Conservation (phyloP, 1,140 invertebrate genomes). For the Paracyclopina nana region DNA sequence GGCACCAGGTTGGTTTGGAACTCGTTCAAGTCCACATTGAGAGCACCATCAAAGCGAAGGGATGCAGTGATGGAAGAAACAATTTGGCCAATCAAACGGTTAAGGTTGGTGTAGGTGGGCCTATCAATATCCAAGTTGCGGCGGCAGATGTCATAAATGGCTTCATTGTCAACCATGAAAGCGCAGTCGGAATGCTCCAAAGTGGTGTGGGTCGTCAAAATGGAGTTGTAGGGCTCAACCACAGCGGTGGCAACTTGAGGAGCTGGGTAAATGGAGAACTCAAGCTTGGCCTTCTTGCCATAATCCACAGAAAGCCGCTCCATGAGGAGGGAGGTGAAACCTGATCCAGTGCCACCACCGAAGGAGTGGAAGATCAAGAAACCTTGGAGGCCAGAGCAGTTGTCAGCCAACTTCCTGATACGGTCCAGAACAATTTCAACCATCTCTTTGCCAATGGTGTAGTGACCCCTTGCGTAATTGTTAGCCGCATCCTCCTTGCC, state of each 20-base stretch:
- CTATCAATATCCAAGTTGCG: constrained; percentile 67
- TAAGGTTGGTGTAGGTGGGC: constrained; percentile 56
- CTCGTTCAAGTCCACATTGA: constrained; percentile 71
- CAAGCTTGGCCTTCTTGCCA: constrained; percentile 47
- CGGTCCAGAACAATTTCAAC: constrained; percentile 56
- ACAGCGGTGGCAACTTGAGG: constrained; percentile 43
- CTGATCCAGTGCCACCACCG: constrained; percentile 42
- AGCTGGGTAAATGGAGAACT: constrained; percentile 67
- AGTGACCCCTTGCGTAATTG: constrained; percentile 63
- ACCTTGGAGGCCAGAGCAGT: constrained; percentile 36
- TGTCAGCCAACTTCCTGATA: constrained; percentile 36
- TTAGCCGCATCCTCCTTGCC: constrained; percentile 61
- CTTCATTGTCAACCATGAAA: constrained; percentile 74
- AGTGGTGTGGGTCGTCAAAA: constrained; percentile 55
- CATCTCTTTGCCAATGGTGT: constrained; percentile 68
- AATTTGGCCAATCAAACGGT: constrained; percentile 60
- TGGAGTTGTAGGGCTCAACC: constrained; percentile 40
- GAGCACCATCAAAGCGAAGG: constrained; percentile 65
- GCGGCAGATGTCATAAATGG: constrained; percentile 76
- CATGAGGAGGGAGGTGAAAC: constrained; percentile 50
- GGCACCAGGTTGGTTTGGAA: constrained; percentile 74
- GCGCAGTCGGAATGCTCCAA: constrained; percentile 57
- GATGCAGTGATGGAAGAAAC: constrained; percentile 69
- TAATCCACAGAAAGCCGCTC: constrained; percentile 46
- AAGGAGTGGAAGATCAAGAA: constrained; percentile 39